phyloP scores from a whole-genome alignment of 2,113 vertebrate species.

The Chrysochloris asiatica region DNA sequence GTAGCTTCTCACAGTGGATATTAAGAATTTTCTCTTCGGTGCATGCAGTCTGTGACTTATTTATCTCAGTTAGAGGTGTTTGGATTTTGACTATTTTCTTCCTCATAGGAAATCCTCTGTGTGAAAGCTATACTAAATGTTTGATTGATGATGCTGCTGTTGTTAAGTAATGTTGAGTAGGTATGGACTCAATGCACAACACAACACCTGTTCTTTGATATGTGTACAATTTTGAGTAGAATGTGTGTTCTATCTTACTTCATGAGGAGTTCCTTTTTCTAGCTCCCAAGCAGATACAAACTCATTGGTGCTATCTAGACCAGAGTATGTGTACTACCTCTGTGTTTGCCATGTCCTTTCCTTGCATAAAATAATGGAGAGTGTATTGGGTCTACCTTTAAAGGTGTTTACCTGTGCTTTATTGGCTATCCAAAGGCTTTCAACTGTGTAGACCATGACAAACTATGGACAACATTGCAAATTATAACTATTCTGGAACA shows the following conservation, averaged over 20 bases:
- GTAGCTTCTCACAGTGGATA: not conserved
- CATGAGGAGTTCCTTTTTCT: not conserved
- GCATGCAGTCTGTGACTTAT: not conserved
- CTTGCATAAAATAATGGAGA: not conserved
- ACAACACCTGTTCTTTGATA: not conserved
- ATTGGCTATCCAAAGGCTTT: too few relatives aligned
- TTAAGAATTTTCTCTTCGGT: constrained; percentile 42
- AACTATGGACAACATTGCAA: too few relatives aligned
- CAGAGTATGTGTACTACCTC: not conserved
- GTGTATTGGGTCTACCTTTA: not conserved
- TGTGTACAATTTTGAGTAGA: constrained; percentile 18
- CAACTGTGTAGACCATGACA: too few relatives aligned
- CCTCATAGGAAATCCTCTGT: not conserved
- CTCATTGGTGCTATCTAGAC: not conserved
- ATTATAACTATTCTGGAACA: too few relatives aligned
- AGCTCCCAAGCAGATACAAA: not conserved
- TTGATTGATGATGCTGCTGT: constrained; percentile 9
- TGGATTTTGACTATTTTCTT: not conserved
- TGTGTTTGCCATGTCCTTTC: not conserved
- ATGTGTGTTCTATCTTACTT: constrained; percentile 12
- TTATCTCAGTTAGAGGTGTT: constrained; percentile 44
- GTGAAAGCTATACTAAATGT: constrained; percentile 34
- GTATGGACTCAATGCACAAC: too few relatives aligned
- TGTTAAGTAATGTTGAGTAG: too few relatives aligned
- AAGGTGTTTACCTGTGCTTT: too few relatives aligned